Base-by-base conservation (phyloP, 2,888 invertebrate species). In the Agrotis clavis region DNA sequence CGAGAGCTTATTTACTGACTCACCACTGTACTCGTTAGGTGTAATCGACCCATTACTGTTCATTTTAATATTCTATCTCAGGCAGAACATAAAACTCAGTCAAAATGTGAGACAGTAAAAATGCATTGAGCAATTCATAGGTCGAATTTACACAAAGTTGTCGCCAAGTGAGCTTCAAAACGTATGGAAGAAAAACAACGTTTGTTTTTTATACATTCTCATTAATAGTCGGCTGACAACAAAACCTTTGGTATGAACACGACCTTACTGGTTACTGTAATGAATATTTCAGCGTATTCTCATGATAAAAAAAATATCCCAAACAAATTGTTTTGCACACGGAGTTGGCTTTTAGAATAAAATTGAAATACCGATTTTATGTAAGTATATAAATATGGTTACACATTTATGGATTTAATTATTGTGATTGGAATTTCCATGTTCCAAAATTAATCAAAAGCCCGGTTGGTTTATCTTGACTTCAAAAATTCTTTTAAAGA, bases 341-440 rank as follows among this genome's bases (percentile, higher is more conserved):
- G 11, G 18, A 35, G 35, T n/a, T 61, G 25, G 19, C 19, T 30
- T 59, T 30, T 19, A 7, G 19, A 61, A 30, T 25, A 0, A 25
- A 54, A 54, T 21, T n/a, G 6, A 67, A 48, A 67, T 21, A 67
- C 50, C 35, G 13, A 7, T 63, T 21, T 50, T n/a, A 41, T 63
- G 50, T 0, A 21, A 67, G 1, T 41, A 64, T 64, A 2, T 16
- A n/a, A n/a, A n/a, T n/a, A 9, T 9, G 41, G 41, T 41, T 25
- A 16, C 11, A 67, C 21, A 21, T 35, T 35, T n/a, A 13, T 35
- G 0, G 14, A n/a, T 67, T n/a, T 11, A n/a, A 61, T 16, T 51
- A 61, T 16, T 51, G 4, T 21, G 11, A 21, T 21, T 35, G 14
- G 14, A 19, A 35, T 18, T 30, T 50, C 6, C 5, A 0, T 4